phyloP scores from a whole-genome alignment of 2,113 vertebrate genomes.

The Dicerorhinus sumatrensis region DNA sequence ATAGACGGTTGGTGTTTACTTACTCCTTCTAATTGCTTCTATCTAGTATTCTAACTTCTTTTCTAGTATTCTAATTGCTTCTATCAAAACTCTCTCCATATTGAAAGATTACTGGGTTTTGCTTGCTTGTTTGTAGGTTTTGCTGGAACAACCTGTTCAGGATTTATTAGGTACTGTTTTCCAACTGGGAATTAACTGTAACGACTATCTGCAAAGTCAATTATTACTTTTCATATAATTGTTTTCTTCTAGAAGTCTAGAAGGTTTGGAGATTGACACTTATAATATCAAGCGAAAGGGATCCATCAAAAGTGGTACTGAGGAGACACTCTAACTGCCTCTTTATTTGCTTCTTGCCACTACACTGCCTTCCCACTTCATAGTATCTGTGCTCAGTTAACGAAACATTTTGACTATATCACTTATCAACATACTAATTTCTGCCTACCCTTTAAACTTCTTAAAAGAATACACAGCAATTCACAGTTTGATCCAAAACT shows the following conservation, averaged over 20 bases:
- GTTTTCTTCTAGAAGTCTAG: background rate
- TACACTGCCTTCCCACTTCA: background rate
- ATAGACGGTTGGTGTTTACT: background rate
- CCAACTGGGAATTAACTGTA: background rate
- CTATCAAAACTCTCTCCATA: background rate
- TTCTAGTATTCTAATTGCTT: background rate
- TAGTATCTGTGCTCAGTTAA: background rate
- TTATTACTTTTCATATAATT: background rate
- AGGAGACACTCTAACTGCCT: fast-evolving
- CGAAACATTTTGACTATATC: background rate
- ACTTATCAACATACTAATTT: background rate
- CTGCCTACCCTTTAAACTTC: background rate
- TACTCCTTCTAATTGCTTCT: background rate
- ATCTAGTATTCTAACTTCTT: background rate
- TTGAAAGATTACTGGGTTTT: background rate
- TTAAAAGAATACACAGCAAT: background rate
- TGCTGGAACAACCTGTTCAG: background rate
- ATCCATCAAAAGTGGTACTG: background rate
- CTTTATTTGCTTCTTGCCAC: background rate
- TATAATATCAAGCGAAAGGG: background rate
- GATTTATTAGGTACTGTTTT: background rate
- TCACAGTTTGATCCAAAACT: background rate
- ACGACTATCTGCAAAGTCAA: background rate
- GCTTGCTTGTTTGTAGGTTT: background rate
- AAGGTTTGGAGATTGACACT: background rate